phyloP scores from a whole-genome alignment of 2,888 invertebrate genomes.

The Hedya salicella region DNA sequence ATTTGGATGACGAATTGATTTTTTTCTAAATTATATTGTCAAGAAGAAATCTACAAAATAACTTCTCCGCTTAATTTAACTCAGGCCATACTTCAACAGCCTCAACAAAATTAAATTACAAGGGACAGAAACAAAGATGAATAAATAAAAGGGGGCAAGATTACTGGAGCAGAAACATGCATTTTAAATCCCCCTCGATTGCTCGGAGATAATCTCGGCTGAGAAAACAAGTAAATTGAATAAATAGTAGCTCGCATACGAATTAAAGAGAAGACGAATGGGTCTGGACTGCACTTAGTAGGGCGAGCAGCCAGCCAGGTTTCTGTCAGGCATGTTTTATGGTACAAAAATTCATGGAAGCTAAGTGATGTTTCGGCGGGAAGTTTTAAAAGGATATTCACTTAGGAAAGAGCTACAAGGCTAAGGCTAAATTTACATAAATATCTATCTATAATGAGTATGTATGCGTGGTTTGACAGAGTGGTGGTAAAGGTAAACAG shows the following conservation, averaged over 20 bases:
- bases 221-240: constrained; percentile 31
- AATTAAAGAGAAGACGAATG: constrained; percentile 29
- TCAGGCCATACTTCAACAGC: constrained; percentile 13
- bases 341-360: not conserved
- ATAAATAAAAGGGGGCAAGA: constrained; percentile 31
- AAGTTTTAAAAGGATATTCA: constrained; percentile 17
- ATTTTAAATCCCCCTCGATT: constrained; percentile 35
- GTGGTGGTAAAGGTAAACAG: no score
- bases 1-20: constrained; percentile 1
- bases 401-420: not conserved
- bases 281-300: constrained; percentile 34
- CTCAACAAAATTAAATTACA: constrained; percentile 40
- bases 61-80: constrained; percentile 26
- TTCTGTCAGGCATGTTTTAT: constrained; percentile 32
- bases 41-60: constrained; percentile 12
- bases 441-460: no score
- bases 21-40: constrained; percentile 5
- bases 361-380: constrained; percentile 7
- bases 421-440: not conserved
- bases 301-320: constrained; percentile 31
- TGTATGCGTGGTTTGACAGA: no score
- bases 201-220: constrained; percentile 28
- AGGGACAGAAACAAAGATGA: constrained; percentile 36
- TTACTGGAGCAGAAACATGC: constrained; percentile 25
- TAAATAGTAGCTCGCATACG: constrained; percentile 28